Evolutionary conservation across 2,797 vertebrate species (phyloP).

Genomic region (Limosa lapponica): DNA sequence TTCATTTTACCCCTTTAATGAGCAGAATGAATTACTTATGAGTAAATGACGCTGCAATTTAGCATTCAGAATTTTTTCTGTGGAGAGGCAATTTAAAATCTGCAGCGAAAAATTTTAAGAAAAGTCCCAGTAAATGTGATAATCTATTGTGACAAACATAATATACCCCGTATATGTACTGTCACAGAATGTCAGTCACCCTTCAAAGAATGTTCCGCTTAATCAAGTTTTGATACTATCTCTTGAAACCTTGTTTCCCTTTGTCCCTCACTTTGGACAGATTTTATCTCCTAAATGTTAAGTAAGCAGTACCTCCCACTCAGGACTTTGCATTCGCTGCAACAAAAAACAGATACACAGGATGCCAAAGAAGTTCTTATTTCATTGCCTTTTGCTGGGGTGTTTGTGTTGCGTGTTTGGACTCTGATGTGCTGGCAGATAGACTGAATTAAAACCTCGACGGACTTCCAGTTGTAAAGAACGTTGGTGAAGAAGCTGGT

Average conservation of each 20-base stretch:
- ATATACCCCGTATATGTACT: not conserved
- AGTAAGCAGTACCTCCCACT: not conserved
- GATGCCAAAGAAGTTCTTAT: not conserved
- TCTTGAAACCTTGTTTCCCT: not conserved
- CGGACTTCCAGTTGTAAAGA: not conserved
- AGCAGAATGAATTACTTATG: not conserved
- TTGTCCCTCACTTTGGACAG: not conserved
- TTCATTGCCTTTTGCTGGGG: not conserved
- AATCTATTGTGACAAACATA: not conserved
- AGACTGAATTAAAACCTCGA: not conserved
- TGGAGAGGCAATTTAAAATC: not conserved
- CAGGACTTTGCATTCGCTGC: not conserved
- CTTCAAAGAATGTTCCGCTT: not conserved
- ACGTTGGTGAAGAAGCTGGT: rapidly evolving
- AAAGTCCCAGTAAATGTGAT: not conserved
- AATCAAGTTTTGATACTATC: not conserved
- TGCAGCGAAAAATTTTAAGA: not conserved
- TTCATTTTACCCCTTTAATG: not conserved
- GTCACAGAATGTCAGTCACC: not conserved
- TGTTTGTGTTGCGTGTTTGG: not conserved
- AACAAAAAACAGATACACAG: not conserved
- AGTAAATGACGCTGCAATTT: not conserved
- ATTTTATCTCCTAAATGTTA: not conserved
- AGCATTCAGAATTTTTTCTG: not conserved
- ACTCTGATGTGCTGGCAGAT: not conserved